Conservation (phyloP, 2,113 vertebrate species). For the Malurus elegans region DNA sequence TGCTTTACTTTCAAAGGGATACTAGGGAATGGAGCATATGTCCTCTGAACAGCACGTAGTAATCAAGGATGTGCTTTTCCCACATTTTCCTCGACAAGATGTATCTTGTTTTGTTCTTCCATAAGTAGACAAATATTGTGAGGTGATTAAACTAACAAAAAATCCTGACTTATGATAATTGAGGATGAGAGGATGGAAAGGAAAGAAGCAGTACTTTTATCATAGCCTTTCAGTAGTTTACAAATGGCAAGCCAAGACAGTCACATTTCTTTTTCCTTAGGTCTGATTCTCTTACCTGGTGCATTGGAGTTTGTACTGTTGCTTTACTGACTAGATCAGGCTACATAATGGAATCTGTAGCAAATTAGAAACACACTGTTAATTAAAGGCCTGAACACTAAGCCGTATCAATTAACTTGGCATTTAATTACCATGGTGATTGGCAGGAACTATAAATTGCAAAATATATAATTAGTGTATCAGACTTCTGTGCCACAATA, state of each 20-base stretch:
- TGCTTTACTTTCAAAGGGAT: neutral
- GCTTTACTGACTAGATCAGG: neutral
- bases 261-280: neutral
- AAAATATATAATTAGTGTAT: conserved; percentile 27
- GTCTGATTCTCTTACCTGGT: neutral
- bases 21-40: neutral
- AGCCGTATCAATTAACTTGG: conserved; percentile 11
- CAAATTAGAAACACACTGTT: neutral
- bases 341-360: neutral
- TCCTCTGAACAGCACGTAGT: neutral
- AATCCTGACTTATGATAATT: neutral
- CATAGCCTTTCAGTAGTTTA: neutral
- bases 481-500: neutral
- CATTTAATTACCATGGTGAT: conserved; percentile 5
- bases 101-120: neutral
- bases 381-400: conserved; percentile 18
- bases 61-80: neutral
- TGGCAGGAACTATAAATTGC: conserved; percentile 16
- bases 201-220: neutral
- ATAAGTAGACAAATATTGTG: neutral
- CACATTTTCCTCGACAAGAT: neutral
- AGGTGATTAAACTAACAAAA: neutral
- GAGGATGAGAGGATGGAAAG: neutral
- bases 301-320: neutral
- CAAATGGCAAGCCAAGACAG: neutral